Evolutionary conservation across 2,113 vertebrate genomes (phyloP), one percentile per base, ranked within the genome.

Genomic region (Bubo bubo): DNA sequence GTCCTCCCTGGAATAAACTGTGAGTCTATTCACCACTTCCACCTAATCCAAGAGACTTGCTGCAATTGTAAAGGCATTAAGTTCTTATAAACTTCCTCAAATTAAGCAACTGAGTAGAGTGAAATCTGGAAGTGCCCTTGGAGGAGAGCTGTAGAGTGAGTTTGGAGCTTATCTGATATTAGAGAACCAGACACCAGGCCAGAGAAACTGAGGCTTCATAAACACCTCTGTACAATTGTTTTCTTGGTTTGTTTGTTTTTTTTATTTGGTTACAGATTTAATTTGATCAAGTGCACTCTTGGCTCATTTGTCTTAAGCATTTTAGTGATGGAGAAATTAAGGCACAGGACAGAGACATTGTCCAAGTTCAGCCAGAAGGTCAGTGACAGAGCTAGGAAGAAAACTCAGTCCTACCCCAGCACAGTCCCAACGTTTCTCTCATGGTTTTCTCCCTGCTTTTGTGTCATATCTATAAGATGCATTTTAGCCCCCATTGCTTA

Each of bases 191-290:
- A 47, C 11, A 71, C 15, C 19, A 70, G 35, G 41, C 9, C 49
- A 70, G 27, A 28, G 49, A 43, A 81, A 21, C 6, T 14, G 15
- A 76, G 23, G 49, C 41, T 76, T 92, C 39, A 55, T 19, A 56
- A 70, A 70, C 21, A 55, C 37, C 28, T 47, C 30, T 56, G 55
- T n/a, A 35, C 21, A 49, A 24, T 8, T n/a, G 23, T 3, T 21
- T 5, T 41, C 5, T 13, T 19, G 8, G 8, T 7, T 12, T 41
- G 5, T 14, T 7, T 9, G 49, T 9, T 34, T 7, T 7, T 6
- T 50, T 47, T 47, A 10, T 21, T 21, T 47, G 45, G 6, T 14
- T 5, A 72, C 28, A 39, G 52, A 28, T 58, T 43, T 52, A 32
- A 87, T 77, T 43, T 87, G 35, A 17, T 53, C 24, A 53, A 23